phyloP scores from a whole-genome alignment of 2,888 invertebrate genomes.

The Ctena decussata region DNA sequence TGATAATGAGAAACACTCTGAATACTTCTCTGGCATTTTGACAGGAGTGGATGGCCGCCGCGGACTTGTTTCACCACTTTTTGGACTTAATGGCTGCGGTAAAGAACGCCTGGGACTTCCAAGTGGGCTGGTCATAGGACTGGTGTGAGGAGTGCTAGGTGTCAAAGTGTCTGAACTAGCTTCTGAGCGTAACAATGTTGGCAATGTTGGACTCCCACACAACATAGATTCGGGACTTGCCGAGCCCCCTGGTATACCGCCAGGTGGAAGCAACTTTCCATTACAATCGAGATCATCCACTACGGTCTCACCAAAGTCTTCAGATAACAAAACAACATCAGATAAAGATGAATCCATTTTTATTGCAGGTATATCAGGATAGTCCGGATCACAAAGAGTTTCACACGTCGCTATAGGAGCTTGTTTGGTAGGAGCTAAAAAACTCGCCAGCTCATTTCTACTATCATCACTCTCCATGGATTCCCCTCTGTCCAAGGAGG shows the following conservation, averaged over 20 bases:
- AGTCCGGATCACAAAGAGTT: slow-evolving; percentile 82
- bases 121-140: slow-evolving; percentile 82
- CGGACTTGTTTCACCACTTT: slow-evolving; percentile 74
- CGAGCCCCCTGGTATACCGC: slow-evolving; percentile 49
- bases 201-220: slow-evolving; percentile 65
- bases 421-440: slow-evolving; percentile 78
- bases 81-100: slow-evolving; percentile 65
- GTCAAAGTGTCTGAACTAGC: slow-evolving; percentile 83
- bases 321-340: slow-evolving; percentile 72
- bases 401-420: slow-evolving; percentile 87
- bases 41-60: slow-evolving; percentile 76
- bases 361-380: slow-evolving; percentile 76
- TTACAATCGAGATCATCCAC: slow-evolving; percentile 74
- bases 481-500: slow-evolving; percentile 71
- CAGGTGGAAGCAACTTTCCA: slow-evolving; percentile 67
- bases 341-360: slow-evolving; percentile 73
- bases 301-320: slow-evolving; percentile 74
- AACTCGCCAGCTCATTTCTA: slow-evolving; percentile 71
- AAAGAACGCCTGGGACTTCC: slow-evolving; percentile 79
- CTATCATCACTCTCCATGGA: slow-evolving; percentile 77
- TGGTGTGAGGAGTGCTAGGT: slow-evolving; percentile 81
- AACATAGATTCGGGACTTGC: slow-evolving; percentile 77
- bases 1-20: slow-evolving; percentile 80
- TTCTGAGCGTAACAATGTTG: slow-evolving; percentile 75
- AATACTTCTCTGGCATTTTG: slow-evolving; percentile 71